phyloP scores from a whole-genome alignment of 2,888 invertebrate genomes.

The Platycheirus rosarum region DNA sequence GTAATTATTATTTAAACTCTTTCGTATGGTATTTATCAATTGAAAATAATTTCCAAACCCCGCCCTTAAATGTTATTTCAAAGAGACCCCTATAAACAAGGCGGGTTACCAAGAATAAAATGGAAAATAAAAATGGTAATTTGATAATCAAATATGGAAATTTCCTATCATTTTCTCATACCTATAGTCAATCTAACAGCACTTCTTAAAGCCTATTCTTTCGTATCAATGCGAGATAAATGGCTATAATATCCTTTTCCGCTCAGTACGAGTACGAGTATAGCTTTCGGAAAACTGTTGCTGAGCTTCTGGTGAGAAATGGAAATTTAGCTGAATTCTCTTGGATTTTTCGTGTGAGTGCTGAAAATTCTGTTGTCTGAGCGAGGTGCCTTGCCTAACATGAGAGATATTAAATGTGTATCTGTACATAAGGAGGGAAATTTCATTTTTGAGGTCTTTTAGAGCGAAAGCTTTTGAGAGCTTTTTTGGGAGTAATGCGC shows the following conservation, averaged over 20 bases:
- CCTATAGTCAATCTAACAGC: slow-evolving; percentile 2
- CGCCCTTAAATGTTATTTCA: slow-evolving; percentile 11
- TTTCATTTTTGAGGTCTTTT: slow-evolving; percentile 14
- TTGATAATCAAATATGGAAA: slow-evolving; percentile 78
- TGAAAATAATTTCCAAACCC: neutral
- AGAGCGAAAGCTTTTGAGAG: too few species aligned
- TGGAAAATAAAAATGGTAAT: slow-evolving; percentile 43
- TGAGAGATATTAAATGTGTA: too few species aligned
- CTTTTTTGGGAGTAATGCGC: slow-evolving; percentile 41
- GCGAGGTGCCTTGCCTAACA: slow-evolving; percentile 8
- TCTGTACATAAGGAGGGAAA: slow-evolving; percentile 2
- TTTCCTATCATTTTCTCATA: slow-evolving; percentile 65
- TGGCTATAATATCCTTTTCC: slow-evolving; percentile 63
- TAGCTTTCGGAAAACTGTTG: slow-evolving; percentile 43
- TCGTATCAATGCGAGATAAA: slow-evolving; percentile 58
- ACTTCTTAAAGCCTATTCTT: slow-evolving; percentile 26
- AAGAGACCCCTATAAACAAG: slow-evolving; percentile 44
- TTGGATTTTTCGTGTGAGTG: neutral
- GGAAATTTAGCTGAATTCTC: slow-evolving; percentile 43
- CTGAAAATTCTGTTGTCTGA: neutral
- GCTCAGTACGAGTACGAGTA: slow-evolving; percentile 35
- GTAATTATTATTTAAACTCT: neutral
- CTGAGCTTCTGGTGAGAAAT: slow-evolving; percentile 19
- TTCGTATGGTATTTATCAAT: neutral
- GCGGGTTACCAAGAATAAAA: slow-evolving; percentile 10